Percentiles rank a stretch among this genome's conserved stretches.
phyloP scores from a whole-genome alignment of 2,113 vertebrate species.

The Lipotes vexillifer region DNA sequence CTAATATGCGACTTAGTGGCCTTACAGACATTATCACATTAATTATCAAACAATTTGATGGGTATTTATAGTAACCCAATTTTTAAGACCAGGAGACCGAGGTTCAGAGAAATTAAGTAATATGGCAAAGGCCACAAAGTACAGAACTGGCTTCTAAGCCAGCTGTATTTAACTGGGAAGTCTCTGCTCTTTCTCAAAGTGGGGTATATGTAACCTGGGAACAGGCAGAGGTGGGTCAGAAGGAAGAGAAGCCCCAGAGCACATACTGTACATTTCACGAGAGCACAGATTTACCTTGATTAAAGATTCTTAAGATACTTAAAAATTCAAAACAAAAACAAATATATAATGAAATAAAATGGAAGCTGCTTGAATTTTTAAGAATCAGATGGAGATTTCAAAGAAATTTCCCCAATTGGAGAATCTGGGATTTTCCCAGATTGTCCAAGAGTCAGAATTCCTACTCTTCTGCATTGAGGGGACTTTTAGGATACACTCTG shows the following conservation, averaged over 20 bases:
- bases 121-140: background rate
- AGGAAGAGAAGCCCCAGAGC: background rate
- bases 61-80: background rate
- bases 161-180: background rate
- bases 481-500: background rate
- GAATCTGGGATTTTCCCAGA: background rate
- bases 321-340: background rate
- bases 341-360: background rate
- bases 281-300: background rate
- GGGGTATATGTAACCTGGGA: background rate
- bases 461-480: background rate
- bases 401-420: background rate
- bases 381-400: background rate
- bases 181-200: background rate
- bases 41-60: background rate
- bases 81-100: constrained; percentile 15
- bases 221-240: background rate
- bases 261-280: background rate
- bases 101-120: background rate
- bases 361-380: background rate
- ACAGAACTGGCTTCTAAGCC: background rate
- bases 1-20: background rate
- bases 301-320: background rate
- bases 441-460: background rate
- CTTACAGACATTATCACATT: background rate